phyloP scores from a whole-genome alignment of 2,888 invertebrate genomes.

The Andrena camellia region DNA sequence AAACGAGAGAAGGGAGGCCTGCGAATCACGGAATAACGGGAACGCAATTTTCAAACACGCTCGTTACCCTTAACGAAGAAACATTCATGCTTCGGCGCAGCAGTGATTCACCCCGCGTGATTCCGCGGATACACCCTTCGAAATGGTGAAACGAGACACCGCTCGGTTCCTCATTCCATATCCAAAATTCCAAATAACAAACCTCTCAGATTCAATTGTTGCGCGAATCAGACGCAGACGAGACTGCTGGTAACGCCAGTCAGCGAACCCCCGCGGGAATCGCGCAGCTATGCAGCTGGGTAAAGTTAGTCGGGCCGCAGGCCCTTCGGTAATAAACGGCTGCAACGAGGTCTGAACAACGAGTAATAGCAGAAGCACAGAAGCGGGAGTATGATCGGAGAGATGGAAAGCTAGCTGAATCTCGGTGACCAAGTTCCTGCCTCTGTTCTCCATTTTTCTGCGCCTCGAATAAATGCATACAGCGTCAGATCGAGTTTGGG shows the following conservation, averaged over 20 bases:
- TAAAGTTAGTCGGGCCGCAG: constrained; percentile 4
- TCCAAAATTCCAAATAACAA: neutral
- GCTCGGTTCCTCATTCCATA: neutral
- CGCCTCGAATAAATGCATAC: neutral
- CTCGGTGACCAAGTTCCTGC: too few species aligned
- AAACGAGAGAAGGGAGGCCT: neutral
- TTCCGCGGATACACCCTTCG: neutral
- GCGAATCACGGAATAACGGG: too few species aligned
- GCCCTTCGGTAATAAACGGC: neutral
- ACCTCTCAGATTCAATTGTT: neutral
- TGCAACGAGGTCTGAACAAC: neutral
- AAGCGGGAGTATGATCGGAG: neutral
- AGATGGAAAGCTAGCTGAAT: neutral
- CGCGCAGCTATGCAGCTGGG: neutral
- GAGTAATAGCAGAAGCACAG: neutral
- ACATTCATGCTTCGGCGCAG: neutral
- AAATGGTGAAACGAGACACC: neutral
- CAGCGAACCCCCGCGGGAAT: constrained; percentile 13
- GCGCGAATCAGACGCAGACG: constrained; percentile 10
- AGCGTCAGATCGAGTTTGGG: neutral
- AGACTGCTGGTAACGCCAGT: constrained; percentile 6
- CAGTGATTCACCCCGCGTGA: too few species aligned
- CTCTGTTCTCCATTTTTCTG: too few species aligned
- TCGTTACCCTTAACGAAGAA: neutral
- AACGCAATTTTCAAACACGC: neutral